These are phyloP conservation scores for Coelopa frigida DNA, from an alignment of 1,140 invertebrate genomes.

Conservation along the genomic window DNA sequence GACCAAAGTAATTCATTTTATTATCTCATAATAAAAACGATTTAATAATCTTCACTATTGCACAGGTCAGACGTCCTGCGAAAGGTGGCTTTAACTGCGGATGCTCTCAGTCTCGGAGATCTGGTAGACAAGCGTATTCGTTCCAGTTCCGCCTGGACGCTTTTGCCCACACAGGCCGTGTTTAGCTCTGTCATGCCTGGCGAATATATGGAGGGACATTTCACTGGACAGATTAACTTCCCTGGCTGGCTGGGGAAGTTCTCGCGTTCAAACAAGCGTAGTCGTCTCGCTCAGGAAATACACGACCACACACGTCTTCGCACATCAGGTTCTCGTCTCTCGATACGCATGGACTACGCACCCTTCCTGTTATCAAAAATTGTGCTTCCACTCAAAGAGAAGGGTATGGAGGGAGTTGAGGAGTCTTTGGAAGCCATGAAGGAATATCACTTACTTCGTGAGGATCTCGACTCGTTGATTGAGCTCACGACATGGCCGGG, in stretches of 20 bases:
- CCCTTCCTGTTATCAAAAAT: slow-evolving; percentile 64
- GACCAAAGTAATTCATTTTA: slow-evolving; percentile 52
- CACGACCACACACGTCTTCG: slow-evolving; percentile 72
- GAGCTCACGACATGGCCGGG: slow-evolving; percentile 82
- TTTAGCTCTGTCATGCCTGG: slow-evolving; percentile 89
- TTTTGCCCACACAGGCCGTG: slow-evolving; percentile 88
- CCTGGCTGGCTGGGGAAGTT: slow-evolving; percentile 95
- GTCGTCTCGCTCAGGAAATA: slow-evolving; percentile 75
- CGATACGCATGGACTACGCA: slow-evolving; percentile 78
- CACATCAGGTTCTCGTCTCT: slow-evolving; percentile 67
- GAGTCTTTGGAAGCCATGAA: slow-evolving; percentile 70
- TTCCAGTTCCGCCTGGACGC: slow-evolving; percentile 69
- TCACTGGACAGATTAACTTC: slow-evolving; percentile 76
- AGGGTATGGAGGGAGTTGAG: slow-evolving; percentile 64
- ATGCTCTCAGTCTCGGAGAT: slow-evolving; percentile 81
- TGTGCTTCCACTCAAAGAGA: slow-evolving; percentile 61
- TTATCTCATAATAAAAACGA: not conserved
- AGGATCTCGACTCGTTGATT: slow-evolving; percentile 82
- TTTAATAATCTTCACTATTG: not conserved
- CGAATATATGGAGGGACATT: slow-evolving; percentile 69
- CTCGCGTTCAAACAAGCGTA: slow-evolving; percentile 74
- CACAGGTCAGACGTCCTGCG: slow-evolving; percentile 54
- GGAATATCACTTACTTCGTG: slow-evolving; percentile 76
- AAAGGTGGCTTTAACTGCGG: slow-evolving; percentile 69
- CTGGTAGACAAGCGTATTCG: slow-evolving; percentile 77